phyloP scores from a whole-genome alignment of 1,140 invertebrate species.

The Lineus longissimus region DNA sequence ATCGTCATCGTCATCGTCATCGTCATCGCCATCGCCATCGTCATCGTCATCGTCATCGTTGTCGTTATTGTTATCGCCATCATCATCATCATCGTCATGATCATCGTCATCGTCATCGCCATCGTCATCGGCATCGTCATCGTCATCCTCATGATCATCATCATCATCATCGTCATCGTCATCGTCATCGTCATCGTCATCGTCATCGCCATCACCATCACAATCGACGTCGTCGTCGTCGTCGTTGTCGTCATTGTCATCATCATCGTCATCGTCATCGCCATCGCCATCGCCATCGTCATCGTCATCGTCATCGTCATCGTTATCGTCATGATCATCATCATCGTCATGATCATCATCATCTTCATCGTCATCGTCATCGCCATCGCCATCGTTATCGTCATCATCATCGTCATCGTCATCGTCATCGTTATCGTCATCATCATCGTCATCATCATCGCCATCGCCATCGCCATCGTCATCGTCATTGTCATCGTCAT shows the following conservation, averaged over 20 bases:
- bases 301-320: neutral
- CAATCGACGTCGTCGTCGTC: too few species aligned
- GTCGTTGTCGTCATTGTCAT: neutral
- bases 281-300: neutral
- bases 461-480: neutral
- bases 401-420: neutral
- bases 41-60: neutral
- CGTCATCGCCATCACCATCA: too few species aligned
- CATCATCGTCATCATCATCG: neutral
- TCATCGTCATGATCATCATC: too few species aligned
- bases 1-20: constrained; percentile 6
- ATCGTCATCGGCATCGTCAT: too few species aligned
- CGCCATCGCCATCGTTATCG: neutral
- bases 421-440: neutral
- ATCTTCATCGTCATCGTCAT: neutral
- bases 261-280: neutral
- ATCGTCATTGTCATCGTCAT: neutral
- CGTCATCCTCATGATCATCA: neutral
- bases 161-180: neutral
- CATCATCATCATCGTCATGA: neutral
- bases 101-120: too few species aligned
- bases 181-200: constrained; percentile 1
- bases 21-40: neutral
- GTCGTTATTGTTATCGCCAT: constrained; percentile 5
- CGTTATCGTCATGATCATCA: too few species aligned